These are phyloP conservation scores for Ariopsis seemanni DNA, from an alignment of 2,113 vertebrate species.

Conservation along the genomic window DNA sequence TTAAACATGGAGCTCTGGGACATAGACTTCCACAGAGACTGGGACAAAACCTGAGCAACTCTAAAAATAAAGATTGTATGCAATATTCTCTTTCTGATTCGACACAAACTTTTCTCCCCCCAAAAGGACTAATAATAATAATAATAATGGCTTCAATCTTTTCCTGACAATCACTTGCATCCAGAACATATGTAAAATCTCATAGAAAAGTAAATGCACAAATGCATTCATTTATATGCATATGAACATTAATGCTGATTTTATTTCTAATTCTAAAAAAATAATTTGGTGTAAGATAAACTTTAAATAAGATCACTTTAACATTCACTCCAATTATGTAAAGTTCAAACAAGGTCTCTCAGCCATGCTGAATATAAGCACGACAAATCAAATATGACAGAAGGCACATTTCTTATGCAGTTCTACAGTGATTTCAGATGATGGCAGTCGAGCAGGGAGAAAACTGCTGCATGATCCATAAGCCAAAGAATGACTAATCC, in stretches of 20 bases:
- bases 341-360: background rate
- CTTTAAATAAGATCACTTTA: background rate
- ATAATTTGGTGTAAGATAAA: background rate
- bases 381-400: background rate
- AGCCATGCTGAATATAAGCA: background rate
- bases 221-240: background rate
- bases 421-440: background rate
- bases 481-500: background rate
- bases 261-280: background rate
- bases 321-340: background rate
- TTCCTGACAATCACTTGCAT: background rate
- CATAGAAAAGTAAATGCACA: background rate
- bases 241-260: background rate
- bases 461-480: background rate
- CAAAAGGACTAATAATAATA: background rate
- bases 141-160: background rate
- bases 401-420: background rate
- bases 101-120: background rate
- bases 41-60: slow-evolving; percentile 46
- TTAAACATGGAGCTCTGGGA: slow-evolving; percentile 54
- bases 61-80: slow-evolving; percentile 40
- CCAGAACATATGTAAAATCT: background rate
- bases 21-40: slow-evolving; percentile 57
- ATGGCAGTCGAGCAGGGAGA: background rate
- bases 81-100: background rate